Evolutionary conservation across 1,140 invertebrate genomes (phyloP), one percentile per base, ranked within the genome.

Genomic region (Heterodera schachtii): DNA sequence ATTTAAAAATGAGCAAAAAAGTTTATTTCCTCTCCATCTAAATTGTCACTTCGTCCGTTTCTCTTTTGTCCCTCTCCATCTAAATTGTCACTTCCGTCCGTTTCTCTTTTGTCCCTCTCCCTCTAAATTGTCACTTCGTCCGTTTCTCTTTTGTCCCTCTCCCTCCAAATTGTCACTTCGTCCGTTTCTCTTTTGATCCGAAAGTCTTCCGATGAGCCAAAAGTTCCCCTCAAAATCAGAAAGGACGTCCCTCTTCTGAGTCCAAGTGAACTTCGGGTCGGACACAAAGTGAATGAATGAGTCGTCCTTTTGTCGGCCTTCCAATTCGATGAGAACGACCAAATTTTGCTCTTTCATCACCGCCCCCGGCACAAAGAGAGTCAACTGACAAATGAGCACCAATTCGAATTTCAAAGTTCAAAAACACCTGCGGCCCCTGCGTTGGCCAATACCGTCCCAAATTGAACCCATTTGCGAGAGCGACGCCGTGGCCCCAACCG

Each of bases 391-490:
- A 5, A 19, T 19, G 5, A 79, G 64, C 2, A 11, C 44, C 4
- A 46, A 69, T 57, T 16, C 6, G 43, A 49, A 31, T 9, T 44
- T 19, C 4, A n/a, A 41, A 44, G 8, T 41, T 43, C 19, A 13
- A 41, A 79, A 16, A 76, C 44, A 84, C 83, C 79, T 84, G 83
- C 74, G 83, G 83, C 0, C 83, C 83, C 44, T 73, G 57, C 16
- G 52, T 31, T 16, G 83, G 76, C 83, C 83, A 84, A 67, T 84
- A 84, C 41, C 83, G 69, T 41, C 83, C 83, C 66, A 85, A 19
- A 67, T 84, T 84, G 47, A 85, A 80, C 5, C 67, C 75, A 46
- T 84, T 84, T n/a, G 83, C 66, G 11, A 84, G 21, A 21, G 78
- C 19, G 41, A 75, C 16, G 21, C 83, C 83, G 6, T 84, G 84